Percentiles rank a stretch among this genome's conserved stretches.
Evolutionary conservation across 1,140 invertebrate genomes (phyloP).

Genomic region (Anoplophora glabripennis): DNA sequence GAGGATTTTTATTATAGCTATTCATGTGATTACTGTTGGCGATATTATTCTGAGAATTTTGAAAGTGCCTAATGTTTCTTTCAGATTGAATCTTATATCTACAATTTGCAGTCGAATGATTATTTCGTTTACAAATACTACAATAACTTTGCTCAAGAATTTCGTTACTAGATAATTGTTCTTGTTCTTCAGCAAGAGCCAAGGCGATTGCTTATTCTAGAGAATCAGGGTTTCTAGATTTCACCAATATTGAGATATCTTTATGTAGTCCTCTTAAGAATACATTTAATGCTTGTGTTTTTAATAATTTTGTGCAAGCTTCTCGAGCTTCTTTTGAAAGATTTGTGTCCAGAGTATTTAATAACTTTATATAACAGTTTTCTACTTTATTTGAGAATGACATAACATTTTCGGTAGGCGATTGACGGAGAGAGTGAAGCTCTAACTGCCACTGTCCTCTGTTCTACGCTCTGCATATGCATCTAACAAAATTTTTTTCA

Average conservation of each 20-base stretch:
- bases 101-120: slow-evolving; percentile 9
- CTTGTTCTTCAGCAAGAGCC: slow-evolving; percentile 31
- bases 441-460: slow-evolving; percentile 13
- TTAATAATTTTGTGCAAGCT: slow-evolving; percentile 27
- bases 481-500: slow-evolving; percentile 15
- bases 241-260: slow-evolving; percentile 23
- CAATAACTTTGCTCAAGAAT: slow-evolving; percentile 8
- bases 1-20: slow-evolving; percentile 1
- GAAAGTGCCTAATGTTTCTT: neutral
- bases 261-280: slow-evolving; percentile 29
- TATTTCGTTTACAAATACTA: slow-evolving; percentile 5
- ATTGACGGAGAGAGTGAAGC: slow-evolving; percentile 20
- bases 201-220: slow-evolving; percentile 33
- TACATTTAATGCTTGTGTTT: slow-evolving; percentile 33
- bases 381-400: slow-evolving; percentile 30
- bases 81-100: neutral
- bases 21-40: neutral
- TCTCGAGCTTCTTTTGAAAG: slow-evolving; percentile 25
- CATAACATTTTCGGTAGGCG: slow-evolving; percentile 25
- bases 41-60: neutral
- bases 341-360: slow-evolving; percentile 28
- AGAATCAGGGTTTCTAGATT: slow-evolving; percentile 9
- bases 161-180: slow-evolving; percentile 26
- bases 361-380: slow-evolving; percentile 35
- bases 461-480: slow-evolving; percentile 13